These are phyloP conservation scores for Amblyopsis rosae DNA, from an alignment of 2,113 vertebrate genomes.

Conservation along the genomic window DNA sequence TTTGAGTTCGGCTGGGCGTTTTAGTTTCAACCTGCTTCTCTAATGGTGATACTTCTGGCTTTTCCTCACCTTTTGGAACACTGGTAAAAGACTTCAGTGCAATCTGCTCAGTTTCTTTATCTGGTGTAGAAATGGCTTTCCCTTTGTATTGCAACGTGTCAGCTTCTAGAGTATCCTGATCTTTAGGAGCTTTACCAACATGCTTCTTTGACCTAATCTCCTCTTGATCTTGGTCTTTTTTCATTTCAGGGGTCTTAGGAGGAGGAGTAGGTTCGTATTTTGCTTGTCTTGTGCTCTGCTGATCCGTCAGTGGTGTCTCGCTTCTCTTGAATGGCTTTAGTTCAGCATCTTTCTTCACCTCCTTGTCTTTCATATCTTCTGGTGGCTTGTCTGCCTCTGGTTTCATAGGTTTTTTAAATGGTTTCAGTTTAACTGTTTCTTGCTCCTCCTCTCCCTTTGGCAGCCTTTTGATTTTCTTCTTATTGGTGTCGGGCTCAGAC, in stretches of 20 bases:
- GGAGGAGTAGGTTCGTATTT: constrained; percentile 12
- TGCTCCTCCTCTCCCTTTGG: constrained; percentile 49
- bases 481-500: constrained; percentile 41
- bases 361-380: constrained; percentile 29
- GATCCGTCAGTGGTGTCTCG: constrained; percentile 37
- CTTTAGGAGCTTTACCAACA: constrained; percentile 25
- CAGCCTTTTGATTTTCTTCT: constrained; percentile 61
- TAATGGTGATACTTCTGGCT: constrained; percentile 6
- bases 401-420: constrained; percentile 58
- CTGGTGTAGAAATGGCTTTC: constrained; percentile 25
- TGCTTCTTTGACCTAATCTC: constrained; percentile 18
- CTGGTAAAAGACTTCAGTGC: constrained; percentile 49
- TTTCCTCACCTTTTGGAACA: constrained; percentile 33
- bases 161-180: constrained; percentile 26
- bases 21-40: constrained; percentile 27
- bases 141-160: constrained; percentile 28
- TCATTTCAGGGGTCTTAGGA: neutral
- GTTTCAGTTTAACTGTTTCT: constrained; percentile 60
- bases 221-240: constrained; percentile 20
- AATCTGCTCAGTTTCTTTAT: constrained; percentile 41
- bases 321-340: constrained; percentile 6
- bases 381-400: constrained; percentile 18
- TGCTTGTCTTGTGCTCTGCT: constrained; percentile 17
- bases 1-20: neutral
- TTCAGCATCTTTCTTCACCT: constrained; percentile 30